Base-by-base conservation (phyloP, 1,140 invertebrate genomes). In the Listronotus bonariensis region DNA sequence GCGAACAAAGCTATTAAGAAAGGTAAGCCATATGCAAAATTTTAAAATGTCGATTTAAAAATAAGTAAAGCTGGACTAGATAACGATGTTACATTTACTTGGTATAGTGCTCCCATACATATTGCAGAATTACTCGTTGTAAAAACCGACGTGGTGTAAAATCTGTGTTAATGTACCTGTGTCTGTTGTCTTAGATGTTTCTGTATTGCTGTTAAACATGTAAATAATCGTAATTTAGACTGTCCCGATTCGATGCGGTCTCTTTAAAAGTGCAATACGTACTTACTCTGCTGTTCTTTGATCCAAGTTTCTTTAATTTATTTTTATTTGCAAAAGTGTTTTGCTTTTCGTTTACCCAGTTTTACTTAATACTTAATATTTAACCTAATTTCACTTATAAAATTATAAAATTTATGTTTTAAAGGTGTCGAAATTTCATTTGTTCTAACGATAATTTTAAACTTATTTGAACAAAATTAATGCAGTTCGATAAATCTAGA, bases 141-240 rank as follows among this genome's bases (percentile, higher is more conserved):
- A 41, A 14, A 36, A 58, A 34, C 14, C 10, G 18, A 43, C 54
- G 26, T 51, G 38, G 41, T 53, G 63, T 69, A 65, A 66, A 67
- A 66, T 68, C 68, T 70, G 68, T 70, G 61, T 71, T 71, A 61
- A 69, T 69, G 70, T 71, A 71, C 70, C 70, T 71, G 67, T 71
- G 67, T 66, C 62, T 71, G 65, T 70, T 70, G 68, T 69, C 68
- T 68, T 70, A 70, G 68, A 62, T 70, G 65, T 66, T 70, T 65
- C 68, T 67, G 65, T 70, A 63, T 67, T 68, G 53, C 65, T 70
- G 65, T 70, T 70, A 52, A 20, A 70, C 40, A 48, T 68, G 54
- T 70, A 68, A 49, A 68, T 68, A 70, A 41, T 55, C 49, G 56
- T 68, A 68, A 64, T 64, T 52, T 52, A 65, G 46, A 48, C 32